Evolutionary conservation across 2,888 invertebrate genomes (phyloP), one percentile per base, ranked within the genome.

Genomic region (Papilio gigon): DNA sequence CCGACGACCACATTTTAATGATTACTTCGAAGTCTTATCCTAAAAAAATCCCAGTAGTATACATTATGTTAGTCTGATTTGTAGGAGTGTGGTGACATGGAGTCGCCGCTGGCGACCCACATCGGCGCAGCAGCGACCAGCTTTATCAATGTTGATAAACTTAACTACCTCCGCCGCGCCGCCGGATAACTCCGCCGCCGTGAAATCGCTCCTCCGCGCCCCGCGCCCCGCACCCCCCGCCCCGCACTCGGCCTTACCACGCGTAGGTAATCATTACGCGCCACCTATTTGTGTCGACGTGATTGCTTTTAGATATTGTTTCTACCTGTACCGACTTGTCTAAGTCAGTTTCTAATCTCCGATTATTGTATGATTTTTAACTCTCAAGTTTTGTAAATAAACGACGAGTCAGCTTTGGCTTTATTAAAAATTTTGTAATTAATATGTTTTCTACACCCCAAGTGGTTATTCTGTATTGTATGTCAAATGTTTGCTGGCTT

Each of bases 121-220:
- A 82, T 81, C 75, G 66, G 66, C 74, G 58, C 73, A 79, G 74
- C 72, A 72, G 74, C 74, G 74, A 76, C 70, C 70, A 72, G 50
- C 58, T 77, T 80, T 83, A 83, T 81, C 82, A 76, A 77, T 80
- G 80, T 81, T 82, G 84, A 84, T 84, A 84, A 83, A 82, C 78
- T 80, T 76, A 77, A 79, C 78, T 71, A 73, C 77, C 77, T 75
- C 77, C 75, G 75, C 53, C 75, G 76, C 74, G 74, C 53, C 74
- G 76, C 78, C 78, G 79, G 84, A 83, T 83, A 83, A 83, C 78
- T 73, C 75, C 75, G 80, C 71, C 75, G 74, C 79, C 87, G 83
- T 87, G 84, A 87, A 87, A 87, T 87, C 87, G 82, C 73, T 67
- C 71, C 75, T 72, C 76, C 70, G 6, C 86, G 82, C 72, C 66